Evolutionary conservation across 92 coral and sea anemone species (phyloP), one percentile per base, ranked within the genome.

Genomic region (Porites cylindrica): DNA sequence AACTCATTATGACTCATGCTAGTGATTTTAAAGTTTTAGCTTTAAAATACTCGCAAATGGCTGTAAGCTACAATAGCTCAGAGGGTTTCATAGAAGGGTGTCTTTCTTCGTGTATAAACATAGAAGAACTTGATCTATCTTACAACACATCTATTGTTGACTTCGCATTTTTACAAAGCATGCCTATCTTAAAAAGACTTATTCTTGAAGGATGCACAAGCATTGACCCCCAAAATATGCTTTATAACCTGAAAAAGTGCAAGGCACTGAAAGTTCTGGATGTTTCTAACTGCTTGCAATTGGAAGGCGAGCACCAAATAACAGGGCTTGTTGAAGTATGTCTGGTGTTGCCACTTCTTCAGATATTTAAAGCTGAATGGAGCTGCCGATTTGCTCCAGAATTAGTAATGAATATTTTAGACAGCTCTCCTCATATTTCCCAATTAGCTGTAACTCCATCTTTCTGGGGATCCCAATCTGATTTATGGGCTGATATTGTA

Each of bases 41-140:
- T 56, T 63, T 83, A 63, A 83, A 83, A 72, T 83, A 83, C 56
- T 83, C 80, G 70, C 87, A 83, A 83, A 83, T 60, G 70, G 66
- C 87, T 83, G 87, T 83, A 72, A 82, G 86, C 79, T 83, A 83
- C 75, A 83, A 83, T 51, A 83, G 87, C 87, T 69, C 69, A 83
- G 87, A 24, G 26, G 26, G 26, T 24, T 24, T 24, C 26, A 24
- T 24, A n/a, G n/a, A n/a, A n/a, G n/a, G n/a, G n/a, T 24, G 26
- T 24, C 26, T 24, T 24, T 24, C 26, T 24, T 24, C 26, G 26
- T 24, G 26, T 24, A 24, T 24, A 24, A 24, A 24, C 26, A 24
- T 24, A 24, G 26, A 24, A 24, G 26, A 24, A 24, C 26, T 24
- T 24, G 26, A 24, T 24, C 26, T 24, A 24, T 24, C 26, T 24